phyloP scores from a whole-genome alignment of 64 coral and sea anemone species.

The Actinia equina region DNA sequence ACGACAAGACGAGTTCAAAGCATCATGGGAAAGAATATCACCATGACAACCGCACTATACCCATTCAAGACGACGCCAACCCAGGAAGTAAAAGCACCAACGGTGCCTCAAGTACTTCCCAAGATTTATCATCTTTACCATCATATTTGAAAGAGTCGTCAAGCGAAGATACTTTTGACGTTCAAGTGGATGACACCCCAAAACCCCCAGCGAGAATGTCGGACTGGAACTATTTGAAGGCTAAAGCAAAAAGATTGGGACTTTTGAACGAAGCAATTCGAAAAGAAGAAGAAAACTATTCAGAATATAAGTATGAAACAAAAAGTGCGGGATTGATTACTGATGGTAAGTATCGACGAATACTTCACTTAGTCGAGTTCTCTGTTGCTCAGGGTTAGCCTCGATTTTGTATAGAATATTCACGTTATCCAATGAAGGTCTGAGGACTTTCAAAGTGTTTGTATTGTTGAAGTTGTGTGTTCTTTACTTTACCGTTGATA shows the following conservation, averaged over 20 bases:
- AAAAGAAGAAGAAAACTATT: neutral
- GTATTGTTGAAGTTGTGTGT: too few species aligned
- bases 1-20: neutral
- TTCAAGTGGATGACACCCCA: neutral
- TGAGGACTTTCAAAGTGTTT: too few species aligned
- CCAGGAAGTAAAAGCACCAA: neutral
- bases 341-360: neutral
- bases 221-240: neutral
- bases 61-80: neutral
- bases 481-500: too few species aligned
- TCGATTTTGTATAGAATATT: too few species aligned
- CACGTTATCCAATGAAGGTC: too few species aligned
- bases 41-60: neutral
- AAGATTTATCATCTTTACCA: neutral
- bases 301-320: neutral
- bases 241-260: neutral
- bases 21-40: neutral
- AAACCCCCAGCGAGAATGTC: neutral
- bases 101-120: neutral
- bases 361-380: too few species aligned
- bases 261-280: neutral
- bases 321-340: neutral
- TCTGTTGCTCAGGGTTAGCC: too few species aligned
- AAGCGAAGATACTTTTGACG: neutral
- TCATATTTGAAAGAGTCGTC: neutral